Conservation (phyloP, 2,888 invertebrate genomes). For the Cacoxenus indagator region DNA sequence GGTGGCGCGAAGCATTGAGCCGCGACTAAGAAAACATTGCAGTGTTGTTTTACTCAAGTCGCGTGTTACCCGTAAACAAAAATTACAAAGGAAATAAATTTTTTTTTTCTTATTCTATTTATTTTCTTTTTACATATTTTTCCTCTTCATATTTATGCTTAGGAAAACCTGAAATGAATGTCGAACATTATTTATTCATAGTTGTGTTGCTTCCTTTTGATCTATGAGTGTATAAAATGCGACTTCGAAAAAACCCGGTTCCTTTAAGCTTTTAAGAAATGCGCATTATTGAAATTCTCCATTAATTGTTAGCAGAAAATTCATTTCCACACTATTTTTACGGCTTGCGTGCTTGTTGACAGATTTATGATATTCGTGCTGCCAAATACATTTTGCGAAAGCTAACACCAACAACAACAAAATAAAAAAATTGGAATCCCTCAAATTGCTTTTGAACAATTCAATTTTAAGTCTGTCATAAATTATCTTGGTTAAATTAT, state of each 20-base stretch:
- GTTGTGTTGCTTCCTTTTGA: no score
- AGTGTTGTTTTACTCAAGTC: conserved; percentile 4
- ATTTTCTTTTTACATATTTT: not conserved
- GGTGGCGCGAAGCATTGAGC: not conserved
- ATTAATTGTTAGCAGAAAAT: conserved; percentile 28
- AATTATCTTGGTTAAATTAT: conserved; percentile 38
- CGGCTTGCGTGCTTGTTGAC: conserved; percentile 50
- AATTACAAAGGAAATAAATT: not conserved
- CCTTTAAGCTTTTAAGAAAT: not conserved
- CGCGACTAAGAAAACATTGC: not conserved
- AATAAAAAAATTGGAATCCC: not conserved
- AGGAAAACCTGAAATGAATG: not conserved
- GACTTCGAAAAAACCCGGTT: not conserved
- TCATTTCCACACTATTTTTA: conserved; percentile 55
- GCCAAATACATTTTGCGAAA: conserved; percentile 37
- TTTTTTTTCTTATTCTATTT: not conserved
- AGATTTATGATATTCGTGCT: conserved; percentile 50
- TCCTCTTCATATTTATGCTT: not conserved
- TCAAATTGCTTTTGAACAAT: no score
- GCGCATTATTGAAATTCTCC: not conserved
- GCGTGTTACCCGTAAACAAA: conserved; percentile 8
- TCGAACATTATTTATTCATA: no score
- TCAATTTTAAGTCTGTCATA: not conserved
- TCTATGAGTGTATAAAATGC: not conserved
- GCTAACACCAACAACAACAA: not conserved